Evolutionary conservation across 2,113 vertebrate genomes (phyloP), one percentile per base, ranked within the genome.

Genomic region (Labeo catla): DNA sequence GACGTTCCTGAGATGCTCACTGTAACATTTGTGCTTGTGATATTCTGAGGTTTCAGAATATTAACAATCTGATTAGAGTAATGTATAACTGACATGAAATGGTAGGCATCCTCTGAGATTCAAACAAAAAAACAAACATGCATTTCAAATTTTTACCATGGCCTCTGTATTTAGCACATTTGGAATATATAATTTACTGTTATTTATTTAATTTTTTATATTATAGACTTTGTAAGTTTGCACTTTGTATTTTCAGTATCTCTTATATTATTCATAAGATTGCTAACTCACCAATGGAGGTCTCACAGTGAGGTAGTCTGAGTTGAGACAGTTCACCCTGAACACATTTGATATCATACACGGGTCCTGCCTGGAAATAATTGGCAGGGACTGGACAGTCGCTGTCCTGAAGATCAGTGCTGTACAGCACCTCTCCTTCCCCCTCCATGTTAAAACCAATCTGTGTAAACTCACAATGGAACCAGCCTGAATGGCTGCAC

Each of bases 331-430:
- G 45, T 47, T 68, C 74, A 68, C 84, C 84, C 61, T 43, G 84
- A 54, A 85, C 59, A 78, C 84, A 78, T 50, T 0, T 85, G 74
- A 85, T 78, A 45, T 85, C 74, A 85, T 85, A 85, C 52, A 85
- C 45, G 50, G 84, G 84, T 28, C 84, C 74, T 66, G 74, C 59
- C 52, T 43, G 68, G 36, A 45, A 85, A 39, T 65, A 16, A 50
- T 85, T 85, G 45, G 84, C 11, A 19, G 47, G 49, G 2, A 66
- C 11, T 15, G 74, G 84, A 61, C 45, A 52, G 84, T 19, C 63
- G 2, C 5, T 23, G 4, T 85, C 74, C 61, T 50, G 59, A 43
- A 39, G 8, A 39, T 68, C 23, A 54, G 74, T 66, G 12, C 2
- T 85, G 19, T 85, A 85, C 61, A 85, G 9, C 15, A 85, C 74